phyloP scores from a whole-genome alignment of 2,113 vertebrate genomes.

The Sinocyclocheilus rhinocerous region DNA sequence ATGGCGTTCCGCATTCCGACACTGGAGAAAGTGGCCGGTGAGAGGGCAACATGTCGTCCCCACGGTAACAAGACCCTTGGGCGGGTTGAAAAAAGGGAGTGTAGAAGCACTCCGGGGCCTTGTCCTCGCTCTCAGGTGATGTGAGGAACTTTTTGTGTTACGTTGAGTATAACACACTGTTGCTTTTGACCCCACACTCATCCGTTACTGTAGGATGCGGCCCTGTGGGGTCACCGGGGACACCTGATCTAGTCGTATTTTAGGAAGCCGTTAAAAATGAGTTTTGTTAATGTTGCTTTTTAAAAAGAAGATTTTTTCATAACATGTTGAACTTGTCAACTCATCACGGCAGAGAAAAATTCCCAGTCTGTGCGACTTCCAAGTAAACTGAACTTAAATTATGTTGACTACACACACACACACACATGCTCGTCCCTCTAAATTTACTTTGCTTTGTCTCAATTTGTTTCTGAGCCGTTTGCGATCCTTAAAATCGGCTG shows the following conservation, averaged over 20 bases:
- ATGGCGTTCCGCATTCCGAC: conserved; percentile 63
- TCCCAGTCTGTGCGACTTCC: not conserved
- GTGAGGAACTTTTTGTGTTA: conserved; percentile 40
- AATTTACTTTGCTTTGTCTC: conserved; percentile 25
- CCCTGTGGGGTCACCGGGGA: not conserved
- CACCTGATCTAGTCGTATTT: not conserved
- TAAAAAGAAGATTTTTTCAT: not conserved
- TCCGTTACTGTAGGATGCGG: conserved; percentile 44
- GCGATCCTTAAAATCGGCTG: conserved; percentile 70
- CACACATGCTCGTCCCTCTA: conserved; percentile 15
- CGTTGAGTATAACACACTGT: conserved; percentile 58
- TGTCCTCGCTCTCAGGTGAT: conserved; percentile 49
- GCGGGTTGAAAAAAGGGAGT: conserved; percentile 56
- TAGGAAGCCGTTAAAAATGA: not conserved
- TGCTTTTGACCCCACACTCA: conserved; percentile 55
- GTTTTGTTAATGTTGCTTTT: not conserved
- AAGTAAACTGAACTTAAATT: conserved; percentile 20
- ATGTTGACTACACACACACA: conserved; percentile 4
- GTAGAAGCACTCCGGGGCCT: conserved; percentile 42
- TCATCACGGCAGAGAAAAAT: not conserved
- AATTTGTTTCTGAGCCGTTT: conserved; percentile 48
- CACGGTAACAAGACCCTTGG: conserved; percentile 61
- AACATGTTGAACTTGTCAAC: conserved; percentile 2
- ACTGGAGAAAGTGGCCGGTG: conserved; percentile 68
- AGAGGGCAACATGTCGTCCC: conserved; percentile 45